Evolutionary conservation across 2,888 invertebrate genomes (phyloP), one percentile per base, ranked within the genome.

Genomic region (Melinopterus prodromus): DNA sequence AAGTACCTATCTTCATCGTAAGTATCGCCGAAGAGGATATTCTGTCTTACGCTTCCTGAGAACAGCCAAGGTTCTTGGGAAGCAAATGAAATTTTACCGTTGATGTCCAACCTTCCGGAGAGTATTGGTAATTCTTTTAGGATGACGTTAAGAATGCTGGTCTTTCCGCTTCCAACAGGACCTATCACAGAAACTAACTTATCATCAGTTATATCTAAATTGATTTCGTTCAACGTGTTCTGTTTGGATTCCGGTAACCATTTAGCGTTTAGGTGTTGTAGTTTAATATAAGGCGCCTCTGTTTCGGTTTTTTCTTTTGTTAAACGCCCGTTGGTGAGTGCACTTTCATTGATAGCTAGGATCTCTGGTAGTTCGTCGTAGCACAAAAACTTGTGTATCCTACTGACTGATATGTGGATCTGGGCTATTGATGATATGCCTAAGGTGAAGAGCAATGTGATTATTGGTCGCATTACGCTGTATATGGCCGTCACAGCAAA

Each of bases 401-500:
- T 91, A 80, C 91, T 91, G 80, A 96, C 92, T 2, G 96, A 95
- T 77, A 97, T 94, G 53, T 93, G 90, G 0, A 94, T 94, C 90
- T 98, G 97, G 0, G 96, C 95, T 76, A 95, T 91, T 89, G 95
- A 94, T 1, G 95, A 93, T 82, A 97, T 94, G 81, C 94, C 95
- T 90, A 95, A 95, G 0, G 98, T 97, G 86, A 98, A 96, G 89
- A 97, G 96, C 14, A 97, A 95, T 0, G 97, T 97, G 94, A 98
- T 96, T 7, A 96, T 94, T 84, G 96, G 94, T 70, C 97, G 92
- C 80, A 98, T 90, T 78, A 96, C 95, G 86, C 97, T 98, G 90
- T 97, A 98, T 88, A 98, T 95, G 9, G 98, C 96, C n/a, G 97
- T 96, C 79, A 97, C 92, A 78, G 97, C 95, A 89, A 97, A 98